Conservation (phyloP, 2,113 vertebrate genomes). For the Excalfactoria chinensis region DNA sequence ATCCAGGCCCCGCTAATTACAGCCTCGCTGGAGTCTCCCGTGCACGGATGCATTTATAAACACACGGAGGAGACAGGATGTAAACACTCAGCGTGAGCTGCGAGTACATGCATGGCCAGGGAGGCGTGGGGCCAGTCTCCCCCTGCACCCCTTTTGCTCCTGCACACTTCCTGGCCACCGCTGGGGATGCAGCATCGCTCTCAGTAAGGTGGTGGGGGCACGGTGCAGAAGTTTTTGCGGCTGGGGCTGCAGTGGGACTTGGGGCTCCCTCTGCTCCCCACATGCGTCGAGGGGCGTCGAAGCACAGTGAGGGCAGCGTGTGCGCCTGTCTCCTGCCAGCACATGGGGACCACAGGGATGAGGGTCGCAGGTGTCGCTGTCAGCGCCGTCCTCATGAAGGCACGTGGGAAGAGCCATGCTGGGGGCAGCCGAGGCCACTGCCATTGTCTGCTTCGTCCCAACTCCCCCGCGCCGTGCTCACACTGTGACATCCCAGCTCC, state of each 20-base stretch:
- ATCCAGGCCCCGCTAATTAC: conserved; percentile 58
- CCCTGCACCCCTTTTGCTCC: neutral
- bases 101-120: neutral
- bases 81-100: conserved; percentile 54
- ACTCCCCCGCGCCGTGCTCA: neutral
- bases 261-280: neutral
- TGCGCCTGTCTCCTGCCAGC: neutral
- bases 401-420: neutral
- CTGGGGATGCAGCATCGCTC: accelerated
- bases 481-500: neutral
- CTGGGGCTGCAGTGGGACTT: neutral
- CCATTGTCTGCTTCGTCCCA: neutral
- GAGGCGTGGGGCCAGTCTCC: accelerated
- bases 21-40: conserved; percentile 43
- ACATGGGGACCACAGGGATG: accelerated
- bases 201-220: neutral
- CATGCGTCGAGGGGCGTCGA: neutral
- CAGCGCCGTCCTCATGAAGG: neutral
- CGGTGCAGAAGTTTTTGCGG: neutral
- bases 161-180: no score
- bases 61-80: conserved; percentile 63
- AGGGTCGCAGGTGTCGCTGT: accelerated
- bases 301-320: neutral
- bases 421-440: neutral
- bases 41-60: conserved; percentile 59